Conservation (phyloP, 2,113 vertebrate species). For the Pelusios castaneus region DNA sequence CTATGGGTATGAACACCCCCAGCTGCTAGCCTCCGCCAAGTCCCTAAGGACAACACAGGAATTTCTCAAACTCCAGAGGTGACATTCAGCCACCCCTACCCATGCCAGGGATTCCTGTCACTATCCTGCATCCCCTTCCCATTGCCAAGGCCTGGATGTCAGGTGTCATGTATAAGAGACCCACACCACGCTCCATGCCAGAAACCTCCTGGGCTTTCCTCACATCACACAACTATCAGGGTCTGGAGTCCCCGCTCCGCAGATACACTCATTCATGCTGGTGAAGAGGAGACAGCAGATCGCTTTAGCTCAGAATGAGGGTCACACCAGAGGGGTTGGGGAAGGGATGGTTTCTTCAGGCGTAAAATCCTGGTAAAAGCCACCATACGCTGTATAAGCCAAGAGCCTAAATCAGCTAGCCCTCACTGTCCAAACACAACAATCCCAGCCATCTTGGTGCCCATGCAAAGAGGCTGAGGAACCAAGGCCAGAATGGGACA, state of each 20-base stretch:
- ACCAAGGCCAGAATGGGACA: not conserved
- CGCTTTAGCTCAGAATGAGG: not conserved
- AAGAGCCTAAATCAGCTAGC: no score
- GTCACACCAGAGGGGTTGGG: no score
- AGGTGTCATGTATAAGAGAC: not conserved
- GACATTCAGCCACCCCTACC: not conserved
- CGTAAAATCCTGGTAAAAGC: not conserved
- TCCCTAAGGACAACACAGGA: not conserved
- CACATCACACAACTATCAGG: not conserved
- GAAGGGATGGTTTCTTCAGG: no score
- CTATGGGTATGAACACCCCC: not conserved
- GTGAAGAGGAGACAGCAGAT: not conserved
- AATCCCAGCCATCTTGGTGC: not conserved
- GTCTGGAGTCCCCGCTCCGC: not conserved
- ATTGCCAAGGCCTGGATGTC: not conserved
- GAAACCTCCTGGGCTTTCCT: not conserved
- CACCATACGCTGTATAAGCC: not conserved
- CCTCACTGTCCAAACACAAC: no score
- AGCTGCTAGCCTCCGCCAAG: not conserved
- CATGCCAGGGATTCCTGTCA: not conserved
- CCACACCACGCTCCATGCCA: not conserved
- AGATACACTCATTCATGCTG: not conserved
- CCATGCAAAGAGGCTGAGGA: not conserved
- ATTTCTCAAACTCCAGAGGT: not conserved
- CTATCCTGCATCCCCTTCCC: not conserved